Conservation (phyloP, 2,113 vertebrate genomes). For the Psilopsiagon aurifrons region DNA sequence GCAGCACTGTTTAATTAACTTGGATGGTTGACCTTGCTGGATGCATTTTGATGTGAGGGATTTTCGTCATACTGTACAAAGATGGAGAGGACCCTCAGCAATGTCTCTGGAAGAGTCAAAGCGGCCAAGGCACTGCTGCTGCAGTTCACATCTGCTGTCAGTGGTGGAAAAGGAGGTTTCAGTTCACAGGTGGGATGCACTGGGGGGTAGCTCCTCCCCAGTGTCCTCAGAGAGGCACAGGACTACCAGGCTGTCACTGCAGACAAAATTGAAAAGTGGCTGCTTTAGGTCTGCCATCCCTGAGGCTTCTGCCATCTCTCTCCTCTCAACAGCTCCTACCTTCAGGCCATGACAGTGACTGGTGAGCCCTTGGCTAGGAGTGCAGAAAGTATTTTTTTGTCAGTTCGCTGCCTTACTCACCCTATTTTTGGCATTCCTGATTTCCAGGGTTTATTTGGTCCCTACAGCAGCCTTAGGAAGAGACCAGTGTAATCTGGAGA, state of each 20-base stretch:
- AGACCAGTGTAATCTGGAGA: not conserved
- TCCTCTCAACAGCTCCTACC: not conserved
- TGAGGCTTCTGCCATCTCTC: not conserved
- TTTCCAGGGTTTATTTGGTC: not conserved
- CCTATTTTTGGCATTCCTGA: not conserved
- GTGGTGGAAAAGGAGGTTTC: not conserved
- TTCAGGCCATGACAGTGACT: rapidly evolving
- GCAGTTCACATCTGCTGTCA: not conserved
- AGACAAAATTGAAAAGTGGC: not conserved
- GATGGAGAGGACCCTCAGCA: not conserved
- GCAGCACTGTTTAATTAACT: not conserved
- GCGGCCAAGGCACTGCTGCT: not conserved
- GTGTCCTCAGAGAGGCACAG: not conserved
- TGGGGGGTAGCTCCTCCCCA: rapidly evolving
- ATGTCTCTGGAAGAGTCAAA: not conserved
- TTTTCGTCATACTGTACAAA: not conserved
- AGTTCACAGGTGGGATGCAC: rapidly evolving
- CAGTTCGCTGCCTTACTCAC: not conserved
- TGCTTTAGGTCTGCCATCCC: not conserved
- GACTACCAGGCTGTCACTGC: not conserved
- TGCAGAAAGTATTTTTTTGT: not conserved
- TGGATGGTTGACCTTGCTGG: not conserved
- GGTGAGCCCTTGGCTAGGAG: not conserved
- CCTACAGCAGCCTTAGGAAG: not conserved
- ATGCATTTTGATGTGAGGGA: not conserved